These are phyloP conservation scores for Eurystomus gularis DNA, from an alignment of 2,113 vertebrate species.

Conservation along the genomic window DNA sequence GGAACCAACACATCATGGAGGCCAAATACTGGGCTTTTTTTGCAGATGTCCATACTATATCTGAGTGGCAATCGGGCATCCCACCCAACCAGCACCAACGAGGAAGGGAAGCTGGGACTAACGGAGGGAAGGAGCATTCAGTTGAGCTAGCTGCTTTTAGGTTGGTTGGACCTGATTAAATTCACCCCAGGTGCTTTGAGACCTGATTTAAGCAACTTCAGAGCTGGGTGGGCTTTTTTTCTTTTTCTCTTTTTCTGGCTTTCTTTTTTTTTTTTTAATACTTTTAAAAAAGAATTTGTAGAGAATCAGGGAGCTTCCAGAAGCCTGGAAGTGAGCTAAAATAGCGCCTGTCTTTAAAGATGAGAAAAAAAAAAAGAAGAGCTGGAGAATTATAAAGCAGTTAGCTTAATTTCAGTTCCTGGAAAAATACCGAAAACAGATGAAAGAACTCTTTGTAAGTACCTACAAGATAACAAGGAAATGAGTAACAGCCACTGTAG, in stretches of 20 bases:
- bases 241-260: not conserved
- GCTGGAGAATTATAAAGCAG: slow-evolving; percentile 65
- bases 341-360: slow-evolving; percentile 55
- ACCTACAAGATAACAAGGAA: slow-evolving; percentile 69
- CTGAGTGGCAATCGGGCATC: slow-evolving; percentile 15
- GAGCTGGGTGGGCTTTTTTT: not conserved
- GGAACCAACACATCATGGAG: not conserved
- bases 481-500: slow-evolving; percentile 66
- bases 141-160: slow-evolving; percentile 53
- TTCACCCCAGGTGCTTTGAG: slow-evolving; percentile 61
- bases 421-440: slow-evolving; percentile 67
- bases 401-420: slow-evolving; percentile 71
- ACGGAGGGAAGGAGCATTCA: slow-evolving; percentile 25
- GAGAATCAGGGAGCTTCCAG: slow-evolving; percentile 47
- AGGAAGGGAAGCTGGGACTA: not conserved
- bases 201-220: slow-evolving; percentile 60
- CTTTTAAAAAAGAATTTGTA: not conserved
- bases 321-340: slow-evolving; percentile 42
- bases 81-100: not conserved
- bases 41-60: not conserved
- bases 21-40: not conserved
- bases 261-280: not conserved
- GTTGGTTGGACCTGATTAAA: slow-evolving; percentile 63
- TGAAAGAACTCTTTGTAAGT: slow-evolving; percentile 72
- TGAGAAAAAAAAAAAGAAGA: slow-evolving; percentile 15